Conservation (phyloP, 2,113 vertebrate genomes). For the Alligator mississippiensis region DNA sequence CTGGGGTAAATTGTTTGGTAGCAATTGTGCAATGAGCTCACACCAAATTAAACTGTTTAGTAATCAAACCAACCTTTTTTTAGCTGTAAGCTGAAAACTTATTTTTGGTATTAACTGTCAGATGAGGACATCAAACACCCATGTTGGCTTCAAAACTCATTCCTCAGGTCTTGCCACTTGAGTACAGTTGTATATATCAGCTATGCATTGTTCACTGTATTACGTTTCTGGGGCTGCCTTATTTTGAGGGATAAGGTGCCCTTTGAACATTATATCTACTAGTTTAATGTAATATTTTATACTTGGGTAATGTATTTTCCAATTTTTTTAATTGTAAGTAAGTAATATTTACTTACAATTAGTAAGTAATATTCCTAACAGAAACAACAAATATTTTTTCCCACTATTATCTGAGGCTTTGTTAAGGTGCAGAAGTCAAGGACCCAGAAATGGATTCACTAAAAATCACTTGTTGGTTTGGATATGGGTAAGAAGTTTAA, state of each 20-base stretch:
- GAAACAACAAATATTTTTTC: not conserved
- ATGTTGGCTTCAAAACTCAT: not conserved
- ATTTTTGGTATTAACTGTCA: not conserved
- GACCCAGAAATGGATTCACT: not conserved
- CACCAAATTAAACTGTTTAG: not conserved
- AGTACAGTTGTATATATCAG: not conserved
- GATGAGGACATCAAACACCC: not conserved
- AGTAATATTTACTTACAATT: too few relatives aligned
- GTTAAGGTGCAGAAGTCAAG: not conserved
- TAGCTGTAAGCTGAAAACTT: not conserved
- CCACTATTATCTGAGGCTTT: not conserved
- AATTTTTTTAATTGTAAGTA: not conserved
- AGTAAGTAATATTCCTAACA: not conserved
- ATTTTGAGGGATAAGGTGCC: not conserved
- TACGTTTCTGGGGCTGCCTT: not conserved
- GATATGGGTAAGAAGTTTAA: not conserved
- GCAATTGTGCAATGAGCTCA: not conserved
- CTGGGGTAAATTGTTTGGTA: too few relatives aligned
- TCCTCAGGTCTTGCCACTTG: not conserved
- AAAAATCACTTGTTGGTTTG: not conserved
- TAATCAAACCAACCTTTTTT: not conserved
- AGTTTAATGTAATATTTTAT: not conserved
- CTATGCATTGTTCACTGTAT: not conserved
- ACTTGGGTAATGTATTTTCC: not conserved
- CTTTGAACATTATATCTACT: not conserved